These are phyloP conservation scores for Plebejus anna DNA, from an alignment of 2,888 invertebrate genomes.

Conservation along the genomic window DNA sequence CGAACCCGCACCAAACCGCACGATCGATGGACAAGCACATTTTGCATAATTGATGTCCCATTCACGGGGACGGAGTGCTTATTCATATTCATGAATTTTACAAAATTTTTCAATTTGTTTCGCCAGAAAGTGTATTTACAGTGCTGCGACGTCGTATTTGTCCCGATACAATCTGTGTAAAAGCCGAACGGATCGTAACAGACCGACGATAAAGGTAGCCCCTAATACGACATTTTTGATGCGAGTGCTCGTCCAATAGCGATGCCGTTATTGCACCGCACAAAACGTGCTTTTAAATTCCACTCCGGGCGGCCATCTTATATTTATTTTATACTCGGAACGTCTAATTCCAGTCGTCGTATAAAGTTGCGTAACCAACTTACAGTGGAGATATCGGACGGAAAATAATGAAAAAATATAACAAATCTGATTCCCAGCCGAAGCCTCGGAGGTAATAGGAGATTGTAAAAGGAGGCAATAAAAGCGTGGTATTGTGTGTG, in stretches of 20 bases:
- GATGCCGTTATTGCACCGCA: conserved; percentile 44
- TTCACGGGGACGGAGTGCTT: conserved; percentile 69
- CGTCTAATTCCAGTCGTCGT: conserved; percentile 33
- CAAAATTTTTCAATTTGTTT: conserved; percentile 72
- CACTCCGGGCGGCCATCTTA: conserved; percentile 31
- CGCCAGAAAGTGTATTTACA: conserved; percentile 68
- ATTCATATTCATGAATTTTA: conserved; percentile 78
- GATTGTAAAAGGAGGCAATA: conserved; percentile 80
- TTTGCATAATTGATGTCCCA: conserved; percentile 77
- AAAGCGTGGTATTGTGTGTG: conserved; percentile 79
- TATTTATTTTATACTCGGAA: conserved; percentile 18
- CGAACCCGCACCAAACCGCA: conserved; percentile 45
- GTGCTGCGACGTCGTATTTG: conserved; percentile 63
- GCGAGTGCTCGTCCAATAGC: conserved; percentile 49
- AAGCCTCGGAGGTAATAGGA: conserved; percentile 76
- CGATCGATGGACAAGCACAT: conserved; percentile 67
- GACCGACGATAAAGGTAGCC: conserved; percentile 53
- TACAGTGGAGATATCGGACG: conserved; percentile 63
- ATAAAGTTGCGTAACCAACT: conserved; percentile 20
- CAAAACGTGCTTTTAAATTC: conserved; percentile 40
- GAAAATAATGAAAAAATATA: conserved; percentile 60
- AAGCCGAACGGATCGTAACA: conserved; percentile 53
- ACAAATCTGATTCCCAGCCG: conserved; percentile 75
- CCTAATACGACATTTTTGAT: conserved; percentile 64
- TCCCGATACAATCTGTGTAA: conserved; percentile 69